Evolutionary conservation across 1,140 invertebrate species (phyloP).

Genomic region (Drosophila pruinosa): DNA sequence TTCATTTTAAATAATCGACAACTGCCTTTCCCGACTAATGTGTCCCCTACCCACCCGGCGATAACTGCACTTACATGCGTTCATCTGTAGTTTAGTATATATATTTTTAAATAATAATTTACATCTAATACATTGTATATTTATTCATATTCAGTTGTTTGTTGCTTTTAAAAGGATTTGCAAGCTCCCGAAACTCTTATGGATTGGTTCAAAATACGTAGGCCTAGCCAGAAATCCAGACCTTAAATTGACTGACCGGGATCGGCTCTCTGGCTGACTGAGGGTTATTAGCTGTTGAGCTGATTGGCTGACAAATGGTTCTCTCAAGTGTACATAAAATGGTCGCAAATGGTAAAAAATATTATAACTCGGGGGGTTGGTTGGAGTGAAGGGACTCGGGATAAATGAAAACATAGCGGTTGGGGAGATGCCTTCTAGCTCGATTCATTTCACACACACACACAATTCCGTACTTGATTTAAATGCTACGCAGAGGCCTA

Average conservation of each 20-base stretch:
- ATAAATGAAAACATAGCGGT: neutral
- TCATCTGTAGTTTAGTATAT: slow-evolving; percentile 26
- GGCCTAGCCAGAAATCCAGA: neutral
- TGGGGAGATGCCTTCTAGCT: slow-evolving; percentile 19
- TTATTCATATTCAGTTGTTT: slow-evolving; percentile 58
- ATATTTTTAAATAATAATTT: slow-evolving; percentile 71
- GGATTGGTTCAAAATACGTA: slow-evolving; percentile 10
- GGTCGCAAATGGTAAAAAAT: slow-evolving; percentile 4
- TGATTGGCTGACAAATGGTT: slow-evolving; percentile 19
- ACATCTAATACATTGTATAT: slow-evolving; percentile 65
- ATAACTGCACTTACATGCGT: slow-evolving; percentile 16
- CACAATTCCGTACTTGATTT: slow-evolving; percentile 8
- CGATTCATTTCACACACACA: slow-evolving; percentile 11
- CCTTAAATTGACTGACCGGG: neutral
- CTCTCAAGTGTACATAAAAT: slow-evolving; percentile 30
- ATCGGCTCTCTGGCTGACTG: slow-evolving; percentile 4
- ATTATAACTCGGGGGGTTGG: slow-evolving; percentile 13
- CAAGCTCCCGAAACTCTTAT: slow-evolving; percentile 23
- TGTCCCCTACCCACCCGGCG: neutral
- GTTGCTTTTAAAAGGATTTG: slow-evolving; percentile 5
- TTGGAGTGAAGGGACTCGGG: neutral
- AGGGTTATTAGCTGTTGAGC: slow-evolving; percentile 5
- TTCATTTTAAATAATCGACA: neutral
- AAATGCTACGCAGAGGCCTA: slow-evolving; percentile 45
- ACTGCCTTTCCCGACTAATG: neutral